Evolutionary conservation across 2,113 vertebrate genomes (phyloP).

Genomic region (Hippocampus guttulatus): DNA sequence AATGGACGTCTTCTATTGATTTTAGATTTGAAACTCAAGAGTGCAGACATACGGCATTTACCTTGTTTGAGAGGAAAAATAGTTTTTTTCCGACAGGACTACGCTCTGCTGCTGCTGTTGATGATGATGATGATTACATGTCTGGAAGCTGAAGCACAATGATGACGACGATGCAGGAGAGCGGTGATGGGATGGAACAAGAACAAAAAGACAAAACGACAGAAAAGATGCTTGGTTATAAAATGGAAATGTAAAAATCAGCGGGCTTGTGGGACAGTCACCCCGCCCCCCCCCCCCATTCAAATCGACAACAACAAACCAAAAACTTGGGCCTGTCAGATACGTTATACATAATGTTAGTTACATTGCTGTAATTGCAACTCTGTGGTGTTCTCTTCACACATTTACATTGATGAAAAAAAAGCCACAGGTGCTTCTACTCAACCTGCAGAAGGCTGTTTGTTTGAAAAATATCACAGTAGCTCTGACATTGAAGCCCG

Average conservation of each 20-base stretch:
- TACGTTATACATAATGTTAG: background rate
- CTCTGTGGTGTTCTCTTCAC: no score
- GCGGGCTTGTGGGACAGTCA: background rate
- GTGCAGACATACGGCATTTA: constrained; percentile 35
- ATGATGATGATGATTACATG: constrained; percentile 56
- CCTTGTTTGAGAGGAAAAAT: constrained; percentile 60
- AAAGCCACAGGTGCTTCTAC: no score
- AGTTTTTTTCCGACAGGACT: constrained; percentile 32
- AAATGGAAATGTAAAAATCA: background rate
- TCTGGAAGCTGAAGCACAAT: constrained; percentile 36
- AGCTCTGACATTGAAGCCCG: no score
- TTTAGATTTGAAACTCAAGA: background rate
- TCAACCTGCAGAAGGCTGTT: no score
- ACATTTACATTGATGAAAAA: no score
- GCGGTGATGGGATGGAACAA: background rate
- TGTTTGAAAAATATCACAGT: no score
- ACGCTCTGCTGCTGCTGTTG: constrained; percentile 34
- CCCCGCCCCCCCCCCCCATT: no score
- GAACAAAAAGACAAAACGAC: constrained; percentile 10
- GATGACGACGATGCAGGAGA: constrained; percentile 26
- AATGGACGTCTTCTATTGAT: background rate
- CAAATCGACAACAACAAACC: background rate
- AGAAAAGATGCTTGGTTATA: constrained; percentile 21
- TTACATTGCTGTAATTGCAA: background rate
- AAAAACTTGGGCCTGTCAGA: background rate